Base-by-base conservation (phyloP, 2,888 invertebrate genomes). In the Poecilus cupreus region DNA sequence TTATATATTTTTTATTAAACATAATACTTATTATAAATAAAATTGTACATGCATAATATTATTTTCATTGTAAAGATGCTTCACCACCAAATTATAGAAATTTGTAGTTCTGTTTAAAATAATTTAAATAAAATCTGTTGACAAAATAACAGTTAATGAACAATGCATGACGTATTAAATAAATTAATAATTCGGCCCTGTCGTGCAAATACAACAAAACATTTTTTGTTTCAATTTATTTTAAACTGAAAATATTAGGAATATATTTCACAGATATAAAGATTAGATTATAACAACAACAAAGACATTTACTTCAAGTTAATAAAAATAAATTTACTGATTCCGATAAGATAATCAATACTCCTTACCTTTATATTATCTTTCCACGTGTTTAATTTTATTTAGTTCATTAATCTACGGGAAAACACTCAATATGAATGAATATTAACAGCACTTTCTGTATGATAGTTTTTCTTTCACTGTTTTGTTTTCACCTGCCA, bases 401-500 rank as follows among this genome's bases (percentile, higher is more conserved):
- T 39, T 43, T 64, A 60, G 8, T 49, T 57, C 77, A 77, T 60
- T 74, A 32, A 74, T 26, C 13, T 22, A 16, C 57, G 37, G 10
- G 26, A 72, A 80, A 72, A 22, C 26, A 70, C 37, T 20, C 18
- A 49, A 68, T 32, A 46, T 46, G 13, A 79, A 68, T 43, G 16
- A 26, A 51, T 26, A 13, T 51, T 24, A 11, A 68, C n/a, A 22
- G 16, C 39, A 37, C 68, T 68, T n/a, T 51, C 32, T 16, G 18
- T 32, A 26, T 24, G 51, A 32, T 51, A 32, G 26, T n/a, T 16
- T 26, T 75, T 24, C 68, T 26, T 51, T 26, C n/a, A n/a, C 74
- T 74, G 57, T 74, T 75, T 80, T 80, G 80, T 72, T 80, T 81
- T 81, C 75, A 57, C 80, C 80, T 80, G 80, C 54, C 39, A 72